phyloP scores from a whole-genome alignment of 37 sponge, comb jelly and placozoan species.

The Spongilla lacustris region DNA sequence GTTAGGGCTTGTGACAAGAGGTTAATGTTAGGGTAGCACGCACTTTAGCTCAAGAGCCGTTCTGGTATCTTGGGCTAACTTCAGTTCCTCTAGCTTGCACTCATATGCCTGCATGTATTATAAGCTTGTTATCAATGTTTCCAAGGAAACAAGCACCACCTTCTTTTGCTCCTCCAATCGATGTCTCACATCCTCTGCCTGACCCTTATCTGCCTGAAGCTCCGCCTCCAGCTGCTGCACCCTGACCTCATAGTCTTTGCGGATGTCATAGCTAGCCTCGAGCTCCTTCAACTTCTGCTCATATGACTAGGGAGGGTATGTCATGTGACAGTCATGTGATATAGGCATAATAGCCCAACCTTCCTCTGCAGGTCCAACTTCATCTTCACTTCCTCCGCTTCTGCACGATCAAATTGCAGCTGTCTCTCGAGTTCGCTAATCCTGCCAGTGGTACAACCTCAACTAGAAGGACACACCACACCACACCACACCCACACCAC shows the following conservation, averaged over 20 bases:
- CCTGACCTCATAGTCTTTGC: conserved; percentile 27
- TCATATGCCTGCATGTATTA: conserved; percentile 38
- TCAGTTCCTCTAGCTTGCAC: conserved; percentile 43
- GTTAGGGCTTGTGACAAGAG: background rate
- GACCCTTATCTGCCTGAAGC: background rate
- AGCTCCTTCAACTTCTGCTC: conserved; percentile 50
- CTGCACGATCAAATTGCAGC: conserved; percentile 35
- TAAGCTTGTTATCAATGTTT: background rate
- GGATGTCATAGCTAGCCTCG: background rate
- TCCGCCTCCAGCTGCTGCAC: conserved; percentile 27
- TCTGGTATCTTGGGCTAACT: no score
- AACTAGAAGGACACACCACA: no score
- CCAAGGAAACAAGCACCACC: conserved; percentile 2
- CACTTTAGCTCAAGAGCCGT: no score
- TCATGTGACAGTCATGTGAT: background rate
- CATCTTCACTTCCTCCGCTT: conserved; percentile 11
- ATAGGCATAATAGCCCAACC: conserved; percentile 2
- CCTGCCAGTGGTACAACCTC: conserved; percentile 4
- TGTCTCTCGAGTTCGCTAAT: conserved; percentile 61
- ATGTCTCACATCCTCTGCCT: no score
- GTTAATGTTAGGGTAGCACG: background rate
- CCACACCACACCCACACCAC: background rate
- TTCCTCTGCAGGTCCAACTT: conserved; percentile 62
- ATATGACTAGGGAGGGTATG: conserved; percentile 20
- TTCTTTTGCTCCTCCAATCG: conserved; percentile 31